Conservation (phyloP, 2,888 invertebrate species). For the Rhyacophila evoluta region DNA sequence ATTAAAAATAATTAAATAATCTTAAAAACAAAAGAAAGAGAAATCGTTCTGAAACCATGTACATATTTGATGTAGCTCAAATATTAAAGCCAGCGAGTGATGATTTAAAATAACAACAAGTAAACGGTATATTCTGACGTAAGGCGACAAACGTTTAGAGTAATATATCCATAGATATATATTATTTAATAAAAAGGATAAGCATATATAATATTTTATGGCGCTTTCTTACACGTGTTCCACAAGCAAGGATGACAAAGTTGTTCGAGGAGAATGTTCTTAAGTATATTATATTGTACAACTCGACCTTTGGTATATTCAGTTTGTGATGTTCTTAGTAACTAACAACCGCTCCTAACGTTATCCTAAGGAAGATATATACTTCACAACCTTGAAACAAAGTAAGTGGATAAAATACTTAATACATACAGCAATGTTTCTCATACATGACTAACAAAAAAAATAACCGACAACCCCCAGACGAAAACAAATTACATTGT, state of each 20-base stretch:
- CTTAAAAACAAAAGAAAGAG: no score
- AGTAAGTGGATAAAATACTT: background rate
- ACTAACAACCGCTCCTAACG: background rate
- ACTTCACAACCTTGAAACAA: slow-evolving; percentile 16
- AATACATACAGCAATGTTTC: background rate
- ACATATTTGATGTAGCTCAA: no score
- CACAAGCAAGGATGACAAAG: background rate
- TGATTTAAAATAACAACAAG: no score
- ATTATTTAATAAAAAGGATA: no score
- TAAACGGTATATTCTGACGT: no score
- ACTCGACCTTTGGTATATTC: background rate
- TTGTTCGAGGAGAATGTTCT: background rate
- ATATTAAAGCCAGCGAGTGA: no score
- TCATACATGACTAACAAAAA: background rate
- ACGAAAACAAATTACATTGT: slow-evolving; percentile 4
- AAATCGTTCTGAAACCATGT: no score
- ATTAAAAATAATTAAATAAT: no score
- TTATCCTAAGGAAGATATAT: background rate
- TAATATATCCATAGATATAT: no score
- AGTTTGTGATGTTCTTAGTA: background rate
- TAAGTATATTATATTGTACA: background rate
- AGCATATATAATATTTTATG: no score
- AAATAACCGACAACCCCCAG: background rate
- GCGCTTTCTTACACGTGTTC: background rate
- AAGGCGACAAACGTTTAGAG: no score